Base-by-base conservation (phyloP, 2,888 invertebrate genomes). In the Dimorphilus gyrociliatus region DNA sequence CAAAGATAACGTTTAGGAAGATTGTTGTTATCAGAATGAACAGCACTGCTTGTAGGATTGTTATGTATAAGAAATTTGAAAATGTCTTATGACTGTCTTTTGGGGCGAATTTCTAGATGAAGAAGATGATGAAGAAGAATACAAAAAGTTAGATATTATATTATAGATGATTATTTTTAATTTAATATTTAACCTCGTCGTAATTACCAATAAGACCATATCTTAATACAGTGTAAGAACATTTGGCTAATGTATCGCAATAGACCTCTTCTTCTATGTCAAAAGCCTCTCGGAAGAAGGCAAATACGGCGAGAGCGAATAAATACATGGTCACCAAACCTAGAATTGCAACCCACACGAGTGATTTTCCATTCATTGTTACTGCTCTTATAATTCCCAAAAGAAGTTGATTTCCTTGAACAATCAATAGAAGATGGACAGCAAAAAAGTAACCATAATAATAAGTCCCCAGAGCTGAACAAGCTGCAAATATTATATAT, bases 11-110 rank as follows among this genome's bases (percentile, higher is more conserved):
- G 24, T 33, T 33, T 8, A 33, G 23, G 7, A 30, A 26, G 16
- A 34, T 34, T 13, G 34, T 34, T 16, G 34, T 31, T 23, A 34
- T 18, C 27, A 34, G 27, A 25, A 31, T 31, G 34, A 34, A 34
- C 30, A 34, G 31, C 23, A 24, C 14, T 10, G 31, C 18, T 4
- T 34, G 30, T 23, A 23, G 31, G 16, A 34, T 8, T 7, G 34
- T 28, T 24, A 33, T 23, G 17, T 17, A 29, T 8, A 23, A 23
- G 18, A 33, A 33, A 15, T 33, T 33, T 6, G 23, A 8, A 16
- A 33, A 33, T 16, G 17, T 30, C 23, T 23, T 23, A 23, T 24
- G n/a, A n/a, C n/a, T n/a, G n/a, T n/a, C n/a, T n/a, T n/a, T n/a
- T n/a, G n/a, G n/a, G n/a, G n/a, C n/a, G n/a, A n/a, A n/a, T n/a